A percentile compares a stretch with the other conserved stretches of the same genome.
phyloP scores from a whole-genome alignment of 2,888 invertebrate species.

The Sceliomorpha sp. region DNA sequence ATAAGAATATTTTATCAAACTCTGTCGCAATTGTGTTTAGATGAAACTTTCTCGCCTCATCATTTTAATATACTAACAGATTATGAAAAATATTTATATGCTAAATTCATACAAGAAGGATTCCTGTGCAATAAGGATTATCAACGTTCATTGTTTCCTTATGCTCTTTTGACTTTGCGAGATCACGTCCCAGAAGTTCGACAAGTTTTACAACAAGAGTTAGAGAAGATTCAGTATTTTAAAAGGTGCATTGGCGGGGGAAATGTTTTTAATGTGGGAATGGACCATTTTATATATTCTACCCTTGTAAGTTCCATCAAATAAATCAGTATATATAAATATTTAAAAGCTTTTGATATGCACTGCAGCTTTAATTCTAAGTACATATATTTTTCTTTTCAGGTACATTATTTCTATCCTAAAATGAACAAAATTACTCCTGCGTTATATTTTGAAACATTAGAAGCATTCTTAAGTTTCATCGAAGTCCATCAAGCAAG shows the following conservation, averaged over 20 bases:
- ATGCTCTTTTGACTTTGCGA: constrained; percentile 17
- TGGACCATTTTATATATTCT: too few species aligned
- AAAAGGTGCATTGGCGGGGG: too few species aligned
- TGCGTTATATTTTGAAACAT: too few species aligned
- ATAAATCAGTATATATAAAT: too few species aligned
- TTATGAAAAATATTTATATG: constrained; percentile 19
- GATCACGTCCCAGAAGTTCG: constrained; percentile 38
- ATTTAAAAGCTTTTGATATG: too few species aligned
- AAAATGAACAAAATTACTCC: too few species aligned
- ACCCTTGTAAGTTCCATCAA: too few species aligned
- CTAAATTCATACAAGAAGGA: constrained; percentile 17
- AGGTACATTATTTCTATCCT: too few species aligned
- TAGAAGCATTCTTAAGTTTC: background rate
- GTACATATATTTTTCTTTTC: too few species aligned
- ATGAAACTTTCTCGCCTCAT: background rate
- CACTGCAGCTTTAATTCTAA: too few species aligned
- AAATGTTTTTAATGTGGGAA: too few species aligned
- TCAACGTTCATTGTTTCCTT: background rate
- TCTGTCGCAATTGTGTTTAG: background rate
- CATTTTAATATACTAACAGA: constrained; percentile 15
- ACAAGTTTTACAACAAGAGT: constrained; percentile 17
- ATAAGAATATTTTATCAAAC: constrained; percentile 9
- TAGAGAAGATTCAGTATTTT: background rate
- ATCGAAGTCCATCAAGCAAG: background rate
- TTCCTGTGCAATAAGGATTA: background rate